Evolutionary conservation across 64 coral and sea anemone genomes (phyloP), one percentile per base, ranked within the genome.

Genomic region (Platygyra sinensis): DNA sequence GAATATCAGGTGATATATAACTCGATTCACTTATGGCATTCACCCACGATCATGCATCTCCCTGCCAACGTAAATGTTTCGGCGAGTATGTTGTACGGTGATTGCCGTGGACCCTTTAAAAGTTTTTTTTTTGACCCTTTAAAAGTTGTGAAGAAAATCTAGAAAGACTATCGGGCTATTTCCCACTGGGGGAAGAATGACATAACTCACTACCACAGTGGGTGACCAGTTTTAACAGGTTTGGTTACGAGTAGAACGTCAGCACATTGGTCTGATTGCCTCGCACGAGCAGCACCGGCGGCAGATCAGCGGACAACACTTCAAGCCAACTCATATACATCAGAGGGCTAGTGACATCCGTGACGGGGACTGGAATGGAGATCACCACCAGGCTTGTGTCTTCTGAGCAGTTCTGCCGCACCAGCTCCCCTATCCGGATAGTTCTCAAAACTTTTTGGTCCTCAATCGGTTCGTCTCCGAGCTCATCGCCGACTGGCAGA

Each of bases 241-340:
- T 69, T 0, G 16, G 49, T n/a, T 98, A 98, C 29, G 96, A 94
- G 74, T 98, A 98, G 61, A 98, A 98, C 42, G 96, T 98, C 52
- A 98, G 36, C 74, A 98, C 96, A 80, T 82, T 98, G 30, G 89
- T 90, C 13, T 98, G 96, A 73, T 98, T 98, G 83, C 96, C 96
- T 4, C 96, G 89, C 17, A 94, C 89, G 33, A 98, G 89, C 52
- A 98, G 73, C 2, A 94, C 89, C 16, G 92, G 96, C 6, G 96
- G 96, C 16, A 98, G 77, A 61, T 89, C 89, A n/a, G 69, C 46
- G 38, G 93, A 91, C 54, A 98, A 18, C 27, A 91, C 90, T 55
- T 98, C 96, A 28, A 98, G 79, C 96, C 93, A 94, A 74, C 96
- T 98, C 96, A 98, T 94, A 55, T 98, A 98, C 93, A 98, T 89